Conservation (phyloP, 2,113 vertebrate species). For the Cichladusa arquata region DNA sequence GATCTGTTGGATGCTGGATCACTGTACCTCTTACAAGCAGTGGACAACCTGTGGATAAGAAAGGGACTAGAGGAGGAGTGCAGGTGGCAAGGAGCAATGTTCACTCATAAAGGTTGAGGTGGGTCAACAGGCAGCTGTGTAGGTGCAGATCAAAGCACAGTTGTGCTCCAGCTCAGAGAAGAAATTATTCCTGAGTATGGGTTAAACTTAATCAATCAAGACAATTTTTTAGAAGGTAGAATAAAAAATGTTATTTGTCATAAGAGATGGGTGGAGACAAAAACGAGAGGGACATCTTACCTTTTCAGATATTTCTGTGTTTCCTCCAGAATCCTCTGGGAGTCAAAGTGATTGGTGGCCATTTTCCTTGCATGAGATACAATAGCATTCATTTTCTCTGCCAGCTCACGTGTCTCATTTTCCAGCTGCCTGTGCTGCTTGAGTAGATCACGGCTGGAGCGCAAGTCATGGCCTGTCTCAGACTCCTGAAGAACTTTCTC, state of each 20-base stretch:
- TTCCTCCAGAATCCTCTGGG: conserved; percentile 79
- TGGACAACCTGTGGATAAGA: background rate
- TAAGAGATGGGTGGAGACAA: background rate
- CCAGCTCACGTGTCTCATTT: conserved; percentile 78
- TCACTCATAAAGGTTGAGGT: background rate
- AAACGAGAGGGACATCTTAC: conserved; percentile 28
- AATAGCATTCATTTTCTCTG: conserved; percentile 84
- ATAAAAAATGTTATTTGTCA: background rate
- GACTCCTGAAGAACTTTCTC: conserved; percentile 78
- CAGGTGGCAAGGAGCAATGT: background rate
- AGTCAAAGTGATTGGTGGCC: conserved; percentile 84
- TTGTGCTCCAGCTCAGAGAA: background rate
- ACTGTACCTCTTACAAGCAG: background rate
- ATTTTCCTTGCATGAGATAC: conserved; percentile 74
- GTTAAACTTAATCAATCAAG: background rate
- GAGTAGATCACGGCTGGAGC: conserved; percentile 79
- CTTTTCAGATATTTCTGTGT: conserved; percentile 81
- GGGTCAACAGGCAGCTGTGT: background rate
- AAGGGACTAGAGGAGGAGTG: background rate
- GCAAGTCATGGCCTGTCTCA: conserved; percentile 79
- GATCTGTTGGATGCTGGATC: background rate
- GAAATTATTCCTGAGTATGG: background rate
- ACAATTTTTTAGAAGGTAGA: background rate
- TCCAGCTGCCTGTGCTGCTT: conserved; percentile 83
- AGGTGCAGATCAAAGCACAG: background rate